phyloP scores from a whole-genome alignment of 64 coral and sea anemone genomes.

The Anthopleura sola region DNA sequence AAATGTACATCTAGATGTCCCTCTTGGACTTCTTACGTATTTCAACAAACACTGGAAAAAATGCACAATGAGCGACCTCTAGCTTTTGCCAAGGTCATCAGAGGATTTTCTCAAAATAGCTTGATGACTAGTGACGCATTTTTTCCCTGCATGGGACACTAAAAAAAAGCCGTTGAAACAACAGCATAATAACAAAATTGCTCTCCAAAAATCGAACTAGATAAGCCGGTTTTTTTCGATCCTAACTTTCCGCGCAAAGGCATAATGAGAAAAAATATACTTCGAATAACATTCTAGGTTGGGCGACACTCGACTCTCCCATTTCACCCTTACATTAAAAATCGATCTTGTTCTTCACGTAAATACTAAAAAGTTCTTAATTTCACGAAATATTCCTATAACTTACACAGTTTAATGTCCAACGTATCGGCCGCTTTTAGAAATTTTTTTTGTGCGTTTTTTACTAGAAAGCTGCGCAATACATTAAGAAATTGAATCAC shows the following conservation, averaged over 20 bases:
- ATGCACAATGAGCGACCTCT: not conserved
- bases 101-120: not conserved
- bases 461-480: too few species aligned
- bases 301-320: too few species aligned
- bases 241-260: too few species aligned
- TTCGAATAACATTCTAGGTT: not conserved
- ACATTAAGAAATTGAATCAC: not conserved
- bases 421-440: not conserved
- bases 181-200: not conserved
- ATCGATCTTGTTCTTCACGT: too few species aligned
- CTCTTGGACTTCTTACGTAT: too few species aligned
- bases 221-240: too few species aligned
- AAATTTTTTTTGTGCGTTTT: not conserved
- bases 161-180: not conserved
- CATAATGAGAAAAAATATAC: too few species aligned
- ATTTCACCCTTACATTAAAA: too few species aligned
- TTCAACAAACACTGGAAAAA: too few species aligned
- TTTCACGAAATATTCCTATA: not conserved
- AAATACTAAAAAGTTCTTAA: not conserved
- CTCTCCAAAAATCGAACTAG: not conserved
- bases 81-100: not conserved
- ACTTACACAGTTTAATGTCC: not conserved
- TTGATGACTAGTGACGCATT: not conserved
- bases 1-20: too few species aligned
- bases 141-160: slow-evolving; percentile 10